phyloP scores from a whole-genome alignment of 2,888 invertebrate genomes.

The Ryuthela nishihirai region DNA sequence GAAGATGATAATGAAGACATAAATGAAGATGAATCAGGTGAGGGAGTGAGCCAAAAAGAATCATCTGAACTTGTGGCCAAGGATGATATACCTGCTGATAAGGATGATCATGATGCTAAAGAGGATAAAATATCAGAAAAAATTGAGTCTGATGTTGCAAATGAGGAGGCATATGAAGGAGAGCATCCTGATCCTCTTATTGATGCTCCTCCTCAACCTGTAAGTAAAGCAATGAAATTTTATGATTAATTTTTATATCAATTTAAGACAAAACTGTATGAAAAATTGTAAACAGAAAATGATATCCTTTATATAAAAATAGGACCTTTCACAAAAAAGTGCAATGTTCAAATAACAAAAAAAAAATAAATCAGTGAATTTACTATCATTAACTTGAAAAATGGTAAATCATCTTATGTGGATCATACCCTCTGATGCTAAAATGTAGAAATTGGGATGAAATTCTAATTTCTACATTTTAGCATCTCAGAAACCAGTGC shows the following conservation, averaged over 20 bases:
- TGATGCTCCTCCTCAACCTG: constrained; percentile 7
- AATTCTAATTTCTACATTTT: no score
- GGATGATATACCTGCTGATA: constrained; percentile 58
- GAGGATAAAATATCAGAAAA: constrained; percentile 53
- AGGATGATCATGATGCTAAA: constrained; percentile 56
- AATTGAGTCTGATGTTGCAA: constrained; percentile 62
- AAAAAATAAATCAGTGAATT: no score
- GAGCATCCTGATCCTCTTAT: constrained; percentile 53
- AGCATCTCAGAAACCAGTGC: no score
- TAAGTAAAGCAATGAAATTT: not conserved
- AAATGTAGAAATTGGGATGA: no score
- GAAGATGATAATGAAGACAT: constrained; percentile 73
- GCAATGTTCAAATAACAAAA: no score
- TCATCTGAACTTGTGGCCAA: constrained; percentile 71
- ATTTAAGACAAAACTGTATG: no score
- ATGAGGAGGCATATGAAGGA: constrained; percentile 66
- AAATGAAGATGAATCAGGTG: constrained; percentile 53
- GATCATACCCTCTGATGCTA: no score
- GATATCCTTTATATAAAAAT: no score
- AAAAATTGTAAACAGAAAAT: no score
- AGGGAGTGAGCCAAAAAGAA: constrained; percentile 47
- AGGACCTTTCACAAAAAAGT: no score
- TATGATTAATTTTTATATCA: constrained; percentile 6
- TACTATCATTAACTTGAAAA: no score
- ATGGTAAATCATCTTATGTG: no score